Evolutionary conservation across 1,140 invertebrate genomes (phyloP), one percentile per base, ranked within the genome.

Genomic region (Pseudomyrmex dendroicus): DNA sequence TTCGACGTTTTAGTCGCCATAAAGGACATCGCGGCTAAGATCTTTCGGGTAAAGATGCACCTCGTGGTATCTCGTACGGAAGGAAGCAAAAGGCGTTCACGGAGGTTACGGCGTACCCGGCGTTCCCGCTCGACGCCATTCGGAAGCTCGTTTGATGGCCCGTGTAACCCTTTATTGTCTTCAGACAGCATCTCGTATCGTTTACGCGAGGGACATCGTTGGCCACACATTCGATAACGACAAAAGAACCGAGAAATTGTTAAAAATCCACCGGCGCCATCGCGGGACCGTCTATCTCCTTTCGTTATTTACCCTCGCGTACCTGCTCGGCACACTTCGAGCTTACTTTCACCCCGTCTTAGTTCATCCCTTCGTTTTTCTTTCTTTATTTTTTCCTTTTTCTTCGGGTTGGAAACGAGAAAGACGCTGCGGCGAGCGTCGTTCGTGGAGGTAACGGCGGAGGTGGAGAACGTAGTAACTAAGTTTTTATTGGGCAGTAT

Each of bases 401-500:
- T 61, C 44, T 63, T 70, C 35, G 66, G 44, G 78, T 73, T 63
- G 57, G 44, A 48, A 78, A 78, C 66, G 52, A 59, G 35, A 17
- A 50, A 67, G 46, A 20, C 50, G 61, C 50, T 52, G 35, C 35
- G 56, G 63, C 73, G 61, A 54, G 74, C 44, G 12, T 12, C 61
- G 17, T 52, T 63, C 46, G 50, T 70, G 44, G 73, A 76, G 78
- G 66, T 76, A 84, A 85, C 70, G 82, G 73, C 73, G 80, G 70
- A 77, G 88, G 80, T 83, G 62, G 74, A 35, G 35, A 82, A 87
- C 78, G 85, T 90, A 87, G 91, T 94, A 93, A 93, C 92, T 92
- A 92, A 92, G 91, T 93, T 94, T 94, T 94, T 94, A 94, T 94
- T 92, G 91, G 89, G 86, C 78, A 89, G 90, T 94, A 92, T 93